A percentile compares a stretch with the other conserved stretches of the same genome.
Evolutionary conservation across 2,888 invertebrate species (phyloP).

Genomic region (Willowsia nigromaculata): DNA sequence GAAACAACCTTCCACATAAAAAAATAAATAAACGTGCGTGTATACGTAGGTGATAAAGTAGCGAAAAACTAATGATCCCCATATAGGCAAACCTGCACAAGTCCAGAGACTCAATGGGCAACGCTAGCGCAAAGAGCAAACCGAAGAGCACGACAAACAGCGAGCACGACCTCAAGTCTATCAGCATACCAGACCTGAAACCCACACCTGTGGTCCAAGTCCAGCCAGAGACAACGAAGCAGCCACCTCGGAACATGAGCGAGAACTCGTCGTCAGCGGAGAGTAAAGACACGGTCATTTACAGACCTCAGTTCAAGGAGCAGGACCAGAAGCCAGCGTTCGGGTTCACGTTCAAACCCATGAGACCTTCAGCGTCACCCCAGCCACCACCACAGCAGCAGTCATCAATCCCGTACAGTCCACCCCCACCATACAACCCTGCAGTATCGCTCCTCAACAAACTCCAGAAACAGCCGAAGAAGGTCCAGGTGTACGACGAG

Average conservation of each 20-base stretch:
- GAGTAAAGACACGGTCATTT: slow-evolving; percentile 58
- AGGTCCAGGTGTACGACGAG: background rate
- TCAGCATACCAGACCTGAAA: slow-evolving; percentile 7
- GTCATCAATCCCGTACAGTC: slow-evolving; percentile 64
- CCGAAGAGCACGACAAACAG: slow-evolving; percentile 19
- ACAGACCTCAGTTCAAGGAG: background rate
- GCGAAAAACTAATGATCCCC: background rate
- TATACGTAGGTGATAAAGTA: too few species aligned
- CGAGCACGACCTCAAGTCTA: slow-evolving; percentile 28
- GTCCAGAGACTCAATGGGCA: slow-evolving; percentile 36
- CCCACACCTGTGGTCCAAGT: background rate
- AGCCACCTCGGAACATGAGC: background rate
- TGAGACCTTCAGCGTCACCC: background rate
- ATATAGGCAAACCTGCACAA: slow-evolving; percentile 42
- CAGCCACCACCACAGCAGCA: background rate
- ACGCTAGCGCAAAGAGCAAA: background rate
- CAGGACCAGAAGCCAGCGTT: background rate
- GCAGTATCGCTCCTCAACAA: background rate
- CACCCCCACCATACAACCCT: slow-evolving; percentile 73
- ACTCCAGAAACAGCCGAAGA: background rate
- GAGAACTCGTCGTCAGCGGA: slow-evolving; percentile 45
- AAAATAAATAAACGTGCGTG: too few species aligned
- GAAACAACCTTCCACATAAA: background rate
- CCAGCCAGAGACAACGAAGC: background rate
- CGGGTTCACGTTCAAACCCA: slow-evolving; percentile 17